These are phyloP conservation scores for Otolemur garnettii DNA, from an alignment of 2,113 vertebrate genomes.

Conservation along the genomic window DNA sequence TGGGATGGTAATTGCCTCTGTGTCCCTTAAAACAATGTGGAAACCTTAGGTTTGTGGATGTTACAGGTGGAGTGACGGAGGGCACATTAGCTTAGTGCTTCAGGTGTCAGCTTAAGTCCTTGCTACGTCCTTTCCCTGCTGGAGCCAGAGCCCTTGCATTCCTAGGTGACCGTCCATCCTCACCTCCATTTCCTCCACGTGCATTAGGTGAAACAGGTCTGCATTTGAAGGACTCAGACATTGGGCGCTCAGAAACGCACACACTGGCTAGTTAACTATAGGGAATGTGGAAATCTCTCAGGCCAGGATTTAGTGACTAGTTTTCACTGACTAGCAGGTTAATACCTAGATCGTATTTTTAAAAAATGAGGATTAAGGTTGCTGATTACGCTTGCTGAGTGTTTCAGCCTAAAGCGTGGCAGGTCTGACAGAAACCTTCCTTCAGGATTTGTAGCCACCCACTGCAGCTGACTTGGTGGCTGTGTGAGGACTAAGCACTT, in stretches of 20 bases:
- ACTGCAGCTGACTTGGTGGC: conserved; percentile 82
- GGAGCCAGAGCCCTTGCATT: background rate
- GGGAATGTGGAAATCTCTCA: conserved; percentile 55
- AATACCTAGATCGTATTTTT: conserved; percentile 54
- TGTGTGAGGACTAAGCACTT: conserved; percentile 83
- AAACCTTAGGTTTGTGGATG: conserved; percentile 69
- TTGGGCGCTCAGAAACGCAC: background rate
- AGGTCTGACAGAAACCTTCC: conserved; percentile 61
- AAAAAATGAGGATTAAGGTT: conserved; percentile 3
- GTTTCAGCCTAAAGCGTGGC: conserved; percentile 64
- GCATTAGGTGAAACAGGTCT: conserved; percentile 46
- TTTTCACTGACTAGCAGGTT: conserved; percentile 58
- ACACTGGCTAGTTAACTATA: background rate
- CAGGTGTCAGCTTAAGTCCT: conserved; percentile 65
- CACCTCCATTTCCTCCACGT: conserved; percentile 36
- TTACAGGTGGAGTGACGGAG: conserved; percentile 19
- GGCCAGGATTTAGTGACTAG: conserved; percentile 60
- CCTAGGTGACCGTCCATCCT: conserved; percentile 16
- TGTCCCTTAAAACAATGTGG: conserved; percentile 55
- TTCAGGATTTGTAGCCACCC: conserved; percentile 79
- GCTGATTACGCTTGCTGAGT: conserved; percentile 26
- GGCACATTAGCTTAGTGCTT: conserved; percentile 57
- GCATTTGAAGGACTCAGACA: conserved; percentile 25
- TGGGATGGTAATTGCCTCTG: conserved; percentile 39
- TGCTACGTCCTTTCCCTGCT: conserved; percentile 75